Conservation (phyloP, 2,113 vertebrate species). For the Anhinga anhinga region DNA sequence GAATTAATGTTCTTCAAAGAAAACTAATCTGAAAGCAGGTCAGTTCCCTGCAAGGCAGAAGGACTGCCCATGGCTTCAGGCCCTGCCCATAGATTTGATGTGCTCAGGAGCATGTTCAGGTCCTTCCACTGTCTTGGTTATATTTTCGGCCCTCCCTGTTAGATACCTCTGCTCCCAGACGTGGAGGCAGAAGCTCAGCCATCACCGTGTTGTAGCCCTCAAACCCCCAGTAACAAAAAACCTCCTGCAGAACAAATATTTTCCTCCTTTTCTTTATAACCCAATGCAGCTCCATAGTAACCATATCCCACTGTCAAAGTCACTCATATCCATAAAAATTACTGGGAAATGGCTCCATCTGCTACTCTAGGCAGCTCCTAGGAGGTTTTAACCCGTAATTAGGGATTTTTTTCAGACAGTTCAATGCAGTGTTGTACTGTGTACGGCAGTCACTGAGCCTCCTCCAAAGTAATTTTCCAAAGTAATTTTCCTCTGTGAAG, state of each 20-base stretch:
- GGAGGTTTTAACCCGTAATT: not conserved
- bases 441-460: not conserved
- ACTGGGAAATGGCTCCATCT: not conserved
- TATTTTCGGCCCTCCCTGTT: not conserved
- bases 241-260: not conserved
- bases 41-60: not conserved
- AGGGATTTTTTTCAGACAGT: not conserved
- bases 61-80: not conserved
- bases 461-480: not conserved
- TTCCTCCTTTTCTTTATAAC: not conserved
- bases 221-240: not conserved
- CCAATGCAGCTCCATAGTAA: not conserved
- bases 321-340: not conserved
- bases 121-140: not conserved
- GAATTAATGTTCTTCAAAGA: not conserved
- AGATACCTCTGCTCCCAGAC: not conserved
- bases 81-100: rapidly evolving
- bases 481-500: not conserved
- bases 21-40: not conserved
- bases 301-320: not conserved
- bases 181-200: not conserved
- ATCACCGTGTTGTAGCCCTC: not conserved
- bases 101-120: not conserved
- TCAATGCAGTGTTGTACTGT: not conserved
- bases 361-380: not conserved